Base-by-base conservation (phyloP, 1,140 invertebrate genomes). In the Drosophila navojoa region DNA sequence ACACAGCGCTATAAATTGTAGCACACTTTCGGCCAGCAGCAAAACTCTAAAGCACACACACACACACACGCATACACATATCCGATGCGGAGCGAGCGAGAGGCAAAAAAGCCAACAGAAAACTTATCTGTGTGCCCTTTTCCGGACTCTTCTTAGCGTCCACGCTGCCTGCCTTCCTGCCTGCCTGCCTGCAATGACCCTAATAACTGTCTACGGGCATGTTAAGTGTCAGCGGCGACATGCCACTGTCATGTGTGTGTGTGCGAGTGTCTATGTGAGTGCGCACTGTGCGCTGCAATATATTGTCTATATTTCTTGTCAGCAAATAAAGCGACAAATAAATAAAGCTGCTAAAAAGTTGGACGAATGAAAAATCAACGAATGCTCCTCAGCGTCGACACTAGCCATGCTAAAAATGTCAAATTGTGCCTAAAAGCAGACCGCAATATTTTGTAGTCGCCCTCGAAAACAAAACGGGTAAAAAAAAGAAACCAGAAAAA, bases 121-220 rank as follows among this genome's bases (percentile, higher is more conserved):
- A 75, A 75, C 64, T 64, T 77, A 74, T 77, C 76, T 75, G 53
- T 62, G 58, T 54, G 63, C 19, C 49, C 64, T 61, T 73, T 73
- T 73, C 53, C 29, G 38, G 52, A 11, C 15, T 29, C 57, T 49
- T 49, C 53, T 55, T 59, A 49, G 32, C 40, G 52, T 53, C 54
- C 27, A 47, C 45, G 45, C 45, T 22, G 45, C 19, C 45, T 49
- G 59, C 59, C 54, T 76, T 67, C 76, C 27, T 29, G 27, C 29
- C 29, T 32, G 29, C 10, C 47, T 49, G 47, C 47, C 47, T 49
- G 59, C 59, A 79, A 79, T 79, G 76, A 87, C 82, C 82, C 82
- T 87, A 87, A 87, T 87, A 87, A 87, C 82, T 87, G 82, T 87
- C 82, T 87, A 89, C 79, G 84, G 84, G 79, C 82, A 87, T 87